Conservation (phyloP, 2,888 invertebrate genomes). For the Drosophila emarginata region DNA sequence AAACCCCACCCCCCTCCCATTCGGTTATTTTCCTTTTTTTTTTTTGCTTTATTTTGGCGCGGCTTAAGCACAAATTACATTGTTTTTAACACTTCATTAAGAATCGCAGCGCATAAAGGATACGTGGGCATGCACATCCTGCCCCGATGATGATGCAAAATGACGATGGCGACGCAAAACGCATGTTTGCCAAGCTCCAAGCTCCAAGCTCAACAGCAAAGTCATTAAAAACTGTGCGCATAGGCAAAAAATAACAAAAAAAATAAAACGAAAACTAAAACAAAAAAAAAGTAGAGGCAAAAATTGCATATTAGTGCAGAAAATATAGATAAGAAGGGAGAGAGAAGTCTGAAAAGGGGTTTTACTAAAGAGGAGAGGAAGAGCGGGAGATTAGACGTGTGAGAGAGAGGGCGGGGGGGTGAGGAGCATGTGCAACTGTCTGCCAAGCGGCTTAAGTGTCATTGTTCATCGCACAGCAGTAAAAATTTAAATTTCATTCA, state of each 20-base stretch:
- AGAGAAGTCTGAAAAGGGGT: slow-evolving; percentile 18
- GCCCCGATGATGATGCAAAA: slow-evolving; percentile 47
- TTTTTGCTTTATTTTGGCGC: slow-evolving; percentile 24
- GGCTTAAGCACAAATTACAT: slow-evolving; percentile 72
- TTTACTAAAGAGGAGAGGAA: too few relatives aligned
- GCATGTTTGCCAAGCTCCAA: slow-evolving; percentile 67
- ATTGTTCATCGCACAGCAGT: slow-evolving; percentile 55
- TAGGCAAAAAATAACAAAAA: slow-evolving; percentile 62
- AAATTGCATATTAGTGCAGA: slow-evolving; percentile 76
- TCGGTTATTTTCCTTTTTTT: neutral
- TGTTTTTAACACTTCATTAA: slow-evolving; percentile 77
- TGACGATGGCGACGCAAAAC: slow-evolving; percentile 44
- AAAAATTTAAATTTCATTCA: slow-evolving; percentile 64
- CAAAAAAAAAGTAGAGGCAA: slow-evolving; percentile 31
- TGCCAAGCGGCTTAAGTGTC: slow-evolving; percentile 73
- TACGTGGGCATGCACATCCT: slow-evolving; percentile 43
- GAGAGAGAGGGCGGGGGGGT: neutral
- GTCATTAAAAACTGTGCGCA: slow-evolving; percentile 76
- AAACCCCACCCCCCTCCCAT: neutral
- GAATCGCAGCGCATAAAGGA: slow-evolving; percentile 53
- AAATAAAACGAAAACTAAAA: slow-evolving; percentile 14
- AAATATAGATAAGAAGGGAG: slow-evolving; percentile 44
- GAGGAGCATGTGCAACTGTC: slow-evolving; percentile 48
- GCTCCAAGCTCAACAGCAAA: slow-evolving; percentile 65
- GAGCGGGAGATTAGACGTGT: neutral